These are phyloP conservation scores for Hermaeophaga mercurialis DNA, from an alignment of 2,888 invertebrate genomes.

Conservation along the genomic window DNA sequence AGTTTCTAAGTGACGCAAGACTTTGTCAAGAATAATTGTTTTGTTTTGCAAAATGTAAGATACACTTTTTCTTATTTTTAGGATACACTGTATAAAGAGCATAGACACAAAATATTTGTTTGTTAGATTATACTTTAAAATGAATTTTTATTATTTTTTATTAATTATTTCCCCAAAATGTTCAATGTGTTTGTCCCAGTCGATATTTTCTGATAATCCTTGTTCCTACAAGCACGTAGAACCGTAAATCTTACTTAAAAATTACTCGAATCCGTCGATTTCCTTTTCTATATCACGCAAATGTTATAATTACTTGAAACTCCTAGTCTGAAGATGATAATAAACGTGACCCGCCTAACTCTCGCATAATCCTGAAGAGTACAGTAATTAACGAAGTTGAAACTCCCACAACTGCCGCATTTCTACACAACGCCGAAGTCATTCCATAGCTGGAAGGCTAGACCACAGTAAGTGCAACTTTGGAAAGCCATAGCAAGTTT, in stretches of 20 bases:
- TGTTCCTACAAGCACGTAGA: slow-evolving; percentile 1
- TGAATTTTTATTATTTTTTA: no score
- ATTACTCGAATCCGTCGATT: neutral
- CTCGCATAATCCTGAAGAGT: slow-evolving; percentile 24
- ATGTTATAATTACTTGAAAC: slow-evolving; percentile 20
- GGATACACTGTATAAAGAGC: no score
- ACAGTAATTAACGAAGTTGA: slow-evolving; percentile 25
- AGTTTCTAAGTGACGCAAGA: no score
- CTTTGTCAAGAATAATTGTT: no score
- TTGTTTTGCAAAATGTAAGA: no score
- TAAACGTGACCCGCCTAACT: slow-evolving; percentile 25
- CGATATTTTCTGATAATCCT: neutral
- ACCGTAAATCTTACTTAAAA: slow-evolving; percentile 4
- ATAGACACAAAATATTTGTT: no score
- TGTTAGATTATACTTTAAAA: no score
- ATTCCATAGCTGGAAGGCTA: slow-evolving; percentile 15
- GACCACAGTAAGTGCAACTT: slow-evolving; percentile 1
- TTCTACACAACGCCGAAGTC: slow-evolving; percentile 6
- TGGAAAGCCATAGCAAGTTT: no score
- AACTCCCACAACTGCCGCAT: slow-evolving; percentile 22
- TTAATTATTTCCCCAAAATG: no score
- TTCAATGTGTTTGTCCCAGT: no score
- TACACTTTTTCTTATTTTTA: no score
- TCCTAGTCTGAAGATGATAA: slow-evolving; percentile 19
- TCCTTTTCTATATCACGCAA: slow-evolving; percentile 13